Evolutionary conservation across 2,797 vertebrate species (phyloP), one percentile per base, ranked within the genome.

Genomic region (Alosa sapidissima): DNA sequence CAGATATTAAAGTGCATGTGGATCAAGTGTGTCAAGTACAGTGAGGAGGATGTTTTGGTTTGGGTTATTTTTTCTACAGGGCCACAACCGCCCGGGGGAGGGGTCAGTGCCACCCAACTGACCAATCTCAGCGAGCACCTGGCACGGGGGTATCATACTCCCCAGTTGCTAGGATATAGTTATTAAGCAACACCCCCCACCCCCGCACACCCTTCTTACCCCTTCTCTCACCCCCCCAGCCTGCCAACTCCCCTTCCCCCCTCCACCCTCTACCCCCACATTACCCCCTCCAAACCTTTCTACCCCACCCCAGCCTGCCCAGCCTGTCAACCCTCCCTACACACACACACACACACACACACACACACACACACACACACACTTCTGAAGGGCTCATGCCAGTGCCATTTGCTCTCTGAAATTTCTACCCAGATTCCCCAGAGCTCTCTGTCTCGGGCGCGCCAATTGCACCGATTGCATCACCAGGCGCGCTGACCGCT

Each of bases 1-100:
- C 93, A 92, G 86, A 85, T 89, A 87, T 93, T 95, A 95, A 96
- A 95, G 94, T 95, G 95, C 95, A 89, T 86, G 92, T 91, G 95
- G 94, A 93, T 97, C 96, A 97, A 96, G 95, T 97, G 95, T 96
- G 96, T n/a, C n/a, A n/a, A 94, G 94, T 94, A 93, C 94, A 93
- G 94, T 92, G 91, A 90, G 90, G 88, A 93, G 90, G 93, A 93
- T 94, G 94, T 94, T 96, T 94, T 95, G 94, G 94, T 95, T 96
- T 96, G 94, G 94, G 95, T 92, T 95, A 95, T 96, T 96, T 95
- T 97, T 96, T 96, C 91, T 93, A 89, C 90, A 87, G 90, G 90
- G 93, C 93, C 91, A 94, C 93, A 94, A 93, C 68, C 68, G 94
- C 89, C 90, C 90, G 94, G 92, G 92, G 98, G 98, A 89, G 97